Evolutionary conservation across 2,113 vertebrate genomes (phyloP).

Genomic region (Vulpes lagopus): DNA sequence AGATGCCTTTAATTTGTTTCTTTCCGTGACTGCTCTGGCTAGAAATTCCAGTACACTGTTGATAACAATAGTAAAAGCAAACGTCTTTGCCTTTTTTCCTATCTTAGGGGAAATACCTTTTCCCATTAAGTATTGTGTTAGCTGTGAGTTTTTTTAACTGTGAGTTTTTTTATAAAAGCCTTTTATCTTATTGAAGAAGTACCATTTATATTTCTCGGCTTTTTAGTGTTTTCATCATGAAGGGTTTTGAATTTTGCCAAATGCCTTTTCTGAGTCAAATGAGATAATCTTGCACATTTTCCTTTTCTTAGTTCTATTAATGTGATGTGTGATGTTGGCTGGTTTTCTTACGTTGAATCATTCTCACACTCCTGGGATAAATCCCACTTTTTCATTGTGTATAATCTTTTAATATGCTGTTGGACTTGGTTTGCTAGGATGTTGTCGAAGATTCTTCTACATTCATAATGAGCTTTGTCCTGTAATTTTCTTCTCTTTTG

Average conservation of each 20-base stretch:
- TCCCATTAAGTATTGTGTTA: not conserved
- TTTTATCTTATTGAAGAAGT: not conserved
- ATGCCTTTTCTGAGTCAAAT: not conserved
- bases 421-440: not conserved
- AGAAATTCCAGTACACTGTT: not conserved
- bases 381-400: not conserved
- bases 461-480: not conserved
- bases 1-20: not conserved
- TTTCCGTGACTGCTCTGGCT: not conserved
- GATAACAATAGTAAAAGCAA: not conserved
- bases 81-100: not conserved
- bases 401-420: not conserved
- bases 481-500: not conserved
- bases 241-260: not conserved
- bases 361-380: not conserved
- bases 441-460: not conserved
- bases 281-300: not conserved
- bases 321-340: not conserved
- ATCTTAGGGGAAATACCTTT: not conserved
- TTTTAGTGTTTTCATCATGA: not conserved
- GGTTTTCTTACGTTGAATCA: not conserved
- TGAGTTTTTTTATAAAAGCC: not conserved
- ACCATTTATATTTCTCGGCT: not conserved
- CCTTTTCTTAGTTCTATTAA: not conserved
- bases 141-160: not conserved